Evolutionary conservation across 2,888 invertebrate genomes (phyloP).

Genomic region (Hypsopygia costalis): DNA sequence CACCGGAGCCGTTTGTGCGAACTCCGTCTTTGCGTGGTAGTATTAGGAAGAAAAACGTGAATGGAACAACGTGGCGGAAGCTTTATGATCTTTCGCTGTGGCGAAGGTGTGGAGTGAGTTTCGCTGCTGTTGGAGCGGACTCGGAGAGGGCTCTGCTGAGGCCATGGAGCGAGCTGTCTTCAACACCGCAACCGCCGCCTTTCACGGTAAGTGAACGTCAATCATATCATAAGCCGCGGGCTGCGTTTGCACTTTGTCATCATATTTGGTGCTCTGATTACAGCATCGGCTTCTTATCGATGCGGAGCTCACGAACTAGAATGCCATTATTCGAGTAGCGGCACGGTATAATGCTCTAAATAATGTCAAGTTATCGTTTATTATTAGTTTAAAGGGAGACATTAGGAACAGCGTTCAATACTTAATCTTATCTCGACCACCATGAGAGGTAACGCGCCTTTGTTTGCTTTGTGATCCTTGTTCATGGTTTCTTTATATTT

Average conservation of each 20-base stretch:
- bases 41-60: conserved; percentile 58
- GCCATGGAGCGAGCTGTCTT: conserved; percentile 62
- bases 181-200: conserved; percentile 48
- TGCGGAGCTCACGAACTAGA: conserved; percentile 36
- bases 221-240: conserved; percentile 44
- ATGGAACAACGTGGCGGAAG: conserved; percentile 76
- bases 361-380: conserved; percentile 12
- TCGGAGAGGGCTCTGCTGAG: conserved; percentile 61
- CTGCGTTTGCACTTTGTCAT: conserved; percentile 45
- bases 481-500: conserved; percentile 14
- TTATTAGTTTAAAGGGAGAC: conserved; percentile 21
- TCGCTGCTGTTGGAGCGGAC: conserved; percentile 62
- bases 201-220: conserved; percentile 60
- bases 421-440: conserved; percentile 32
- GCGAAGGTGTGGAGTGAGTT: conserved; percentile 74
- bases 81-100: conserved; percentile 78
- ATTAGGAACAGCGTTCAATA: neutral
- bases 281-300: conserved; percentile 33
- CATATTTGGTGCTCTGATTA: conserved; percentile 59
- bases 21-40: conserved; percentile 65
- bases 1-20: conserved; percentile 56
- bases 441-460: conserved; percentile 31
- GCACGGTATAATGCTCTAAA: conserved; percentile 30
- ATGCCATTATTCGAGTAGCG: conserved; percentile 32
- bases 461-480: conserved; percentile 44